Evolutionary conservation across 2,113 vertebrate genomes (phyloP).

Genomic region (Phrynocephalus versicolor): DNA sequence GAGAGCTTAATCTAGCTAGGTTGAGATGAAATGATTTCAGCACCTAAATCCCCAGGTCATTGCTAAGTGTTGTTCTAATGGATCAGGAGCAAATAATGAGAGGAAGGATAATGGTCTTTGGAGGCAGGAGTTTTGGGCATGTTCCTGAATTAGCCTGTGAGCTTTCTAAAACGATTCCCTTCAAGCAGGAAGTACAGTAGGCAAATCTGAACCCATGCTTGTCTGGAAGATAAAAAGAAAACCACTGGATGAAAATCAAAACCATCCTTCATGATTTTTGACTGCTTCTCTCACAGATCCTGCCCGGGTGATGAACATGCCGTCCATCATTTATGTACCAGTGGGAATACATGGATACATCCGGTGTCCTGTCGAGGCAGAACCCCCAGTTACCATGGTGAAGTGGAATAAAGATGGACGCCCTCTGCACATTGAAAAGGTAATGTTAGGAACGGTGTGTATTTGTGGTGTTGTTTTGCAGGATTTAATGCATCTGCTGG

Average conservation of each 20-base stretch:
- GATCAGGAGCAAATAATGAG: conserved; percentile 20
- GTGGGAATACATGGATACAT: conserved; percentile 96
- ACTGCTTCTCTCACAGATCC: conserved; percentile 79
- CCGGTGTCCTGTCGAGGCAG: conserved; percentile 95
- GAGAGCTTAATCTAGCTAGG: conserved; percentile 11
- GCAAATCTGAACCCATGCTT: neutral
- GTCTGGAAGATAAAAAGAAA: neutral
- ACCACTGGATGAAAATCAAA: neutral
- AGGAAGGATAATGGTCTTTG: conserved; percentile 9
- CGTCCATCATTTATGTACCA: conserved; percentile 93
- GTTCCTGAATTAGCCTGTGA: neutral
- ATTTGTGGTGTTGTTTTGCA: neutral
- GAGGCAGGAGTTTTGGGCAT: neutral
- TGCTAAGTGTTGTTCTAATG: neutral
- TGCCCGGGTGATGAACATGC: conserved; percentile 98
- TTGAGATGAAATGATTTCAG: neutral
- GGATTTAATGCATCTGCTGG: neutral
- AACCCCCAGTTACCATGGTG: conserved; percentile 91
- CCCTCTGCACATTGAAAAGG: conserved; percentile 94
- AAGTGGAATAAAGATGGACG: conserved; percentile 99
- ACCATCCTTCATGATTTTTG: rapidly evolving
- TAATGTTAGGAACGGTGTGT: conserved; percentile 42
- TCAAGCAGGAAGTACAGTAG: too few species aligned
- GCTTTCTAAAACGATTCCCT: too few species aligned
- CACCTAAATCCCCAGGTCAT: conserved; percentile 24